phyloP scores from a whole-genome alignment of 1,140 invertebrate genomes.

The Stenopsyche tienmushanensis region DNA sequence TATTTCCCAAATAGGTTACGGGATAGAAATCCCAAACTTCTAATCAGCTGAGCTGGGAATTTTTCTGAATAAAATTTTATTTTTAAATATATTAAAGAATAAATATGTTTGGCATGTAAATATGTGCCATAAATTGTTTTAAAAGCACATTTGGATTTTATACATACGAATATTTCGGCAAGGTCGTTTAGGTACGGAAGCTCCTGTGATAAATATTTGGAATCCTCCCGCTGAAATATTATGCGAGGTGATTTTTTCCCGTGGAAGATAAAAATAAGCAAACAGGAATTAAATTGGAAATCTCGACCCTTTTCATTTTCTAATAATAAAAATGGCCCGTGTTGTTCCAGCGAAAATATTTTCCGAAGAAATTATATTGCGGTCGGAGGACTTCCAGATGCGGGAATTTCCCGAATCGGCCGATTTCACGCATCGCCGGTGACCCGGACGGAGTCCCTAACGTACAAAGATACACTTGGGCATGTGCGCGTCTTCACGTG shows the following conservation, averaged over 20 bases:
- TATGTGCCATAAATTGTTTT: too few species aligned
- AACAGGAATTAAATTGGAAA: neutral
- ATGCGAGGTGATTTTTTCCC: too few species aligned
- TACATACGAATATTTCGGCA: neutral
- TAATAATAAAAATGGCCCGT: neutral
- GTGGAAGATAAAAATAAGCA: neutral
- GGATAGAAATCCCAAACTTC: too few species aligned
- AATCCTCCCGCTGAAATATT: too few species aligned
- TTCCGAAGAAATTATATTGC: neutral
- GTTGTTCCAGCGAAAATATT: neutral
- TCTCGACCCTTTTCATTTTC: neutral
- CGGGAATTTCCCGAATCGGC: conserved; percentile 23
- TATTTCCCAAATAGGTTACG: too few species aligned
- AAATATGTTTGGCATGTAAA: too few species aligned
- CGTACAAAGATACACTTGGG: neutral
- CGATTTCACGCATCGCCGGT: conserved; percentile 29
- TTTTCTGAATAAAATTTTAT: too few species aligned
- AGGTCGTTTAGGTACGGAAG: neutral
- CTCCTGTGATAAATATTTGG: neutral
- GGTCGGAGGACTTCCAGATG: too few species aligned
- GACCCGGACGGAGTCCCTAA: neutral
- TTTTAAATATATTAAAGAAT: too few species aligned
- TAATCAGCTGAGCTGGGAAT: too few species aligned
- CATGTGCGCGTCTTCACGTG: neutral
- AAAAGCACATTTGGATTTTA: too few species aligned